A percentile compares a stretch with the other conserved stretches of the same genome.
phyloP scores from a whole-genome alignment of 2,113 vertebrate genomes.

The Bettongia penicillata region DNA sequence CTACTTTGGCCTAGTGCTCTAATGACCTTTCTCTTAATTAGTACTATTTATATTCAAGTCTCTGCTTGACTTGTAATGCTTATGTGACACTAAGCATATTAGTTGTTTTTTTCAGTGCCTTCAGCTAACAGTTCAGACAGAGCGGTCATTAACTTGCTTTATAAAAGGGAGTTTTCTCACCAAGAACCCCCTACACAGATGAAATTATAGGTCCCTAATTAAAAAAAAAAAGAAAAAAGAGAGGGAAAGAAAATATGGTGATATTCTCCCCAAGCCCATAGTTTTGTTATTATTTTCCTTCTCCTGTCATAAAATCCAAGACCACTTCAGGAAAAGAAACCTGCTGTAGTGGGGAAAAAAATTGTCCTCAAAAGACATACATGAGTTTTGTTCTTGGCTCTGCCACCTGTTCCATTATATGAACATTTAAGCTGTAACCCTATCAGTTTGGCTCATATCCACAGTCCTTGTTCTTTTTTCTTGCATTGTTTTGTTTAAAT shows the following conservation, averaged over 20 bases:
- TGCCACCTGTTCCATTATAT: not conserved
- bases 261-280: not conserved
- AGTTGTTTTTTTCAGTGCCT: not conserved
- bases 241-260: not conserved
- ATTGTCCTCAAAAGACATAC: not conserved
- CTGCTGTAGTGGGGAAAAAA: not conserved
- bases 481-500: not conserved
- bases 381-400: not conserved
- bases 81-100: not conserved
- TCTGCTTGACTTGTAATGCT: not conserved
- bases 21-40: not conserved
- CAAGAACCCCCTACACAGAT: not conserved
- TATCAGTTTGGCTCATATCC: not conserved
- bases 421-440: not conserved
- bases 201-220: not conserved
- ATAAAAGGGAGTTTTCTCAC: not conserved
- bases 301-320: not conserved
- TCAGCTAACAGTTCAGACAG: not conserved
- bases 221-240: not conserved
- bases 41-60: not conserved
- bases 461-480: not conserved
- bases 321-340: not conserved
- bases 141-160: not conserved
- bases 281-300: not conserved
- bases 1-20: not conserved